phyloP scores from a whole-genome alignment of 2,113 vertebrate genomes.

The Buteo buteo region DNA sequence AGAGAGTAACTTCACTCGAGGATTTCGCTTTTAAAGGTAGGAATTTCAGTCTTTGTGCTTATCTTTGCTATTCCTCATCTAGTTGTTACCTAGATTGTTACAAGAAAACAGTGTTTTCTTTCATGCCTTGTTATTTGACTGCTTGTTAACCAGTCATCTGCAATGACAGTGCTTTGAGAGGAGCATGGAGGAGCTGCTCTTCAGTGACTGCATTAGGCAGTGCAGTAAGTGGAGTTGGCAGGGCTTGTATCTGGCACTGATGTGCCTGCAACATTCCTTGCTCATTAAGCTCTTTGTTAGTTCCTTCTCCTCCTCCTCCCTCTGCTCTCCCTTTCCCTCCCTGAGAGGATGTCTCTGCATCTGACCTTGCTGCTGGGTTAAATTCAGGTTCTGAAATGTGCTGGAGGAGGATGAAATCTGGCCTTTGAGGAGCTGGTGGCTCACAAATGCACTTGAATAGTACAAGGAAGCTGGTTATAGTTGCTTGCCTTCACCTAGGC shows the following conservation, averaged over 20 bases:
- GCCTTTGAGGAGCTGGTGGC: background rate
- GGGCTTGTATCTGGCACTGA: background rate
- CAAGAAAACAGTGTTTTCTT: background rate
- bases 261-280: background rate
- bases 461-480: background rate
- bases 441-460: background rate
- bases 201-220: background rate
- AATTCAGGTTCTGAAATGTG: background rate
- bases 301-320: background rate
- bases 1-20: background rate
- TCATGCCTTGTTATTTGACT: background rate
- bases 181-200: background rate
- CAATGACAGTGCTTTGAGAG: background rate
- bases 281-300: conserved; percentile 9
- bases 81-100: background rate
- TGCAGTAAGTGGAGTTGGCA: background rate
- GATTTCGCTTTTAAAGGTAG: conserved; percentile 21
- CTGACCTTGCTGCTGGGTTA: background rate
- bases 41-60: background rate
- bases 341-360: background rate
- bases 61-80: background rate
- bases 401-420: background rate
- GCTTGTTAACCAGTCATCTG: background rate
- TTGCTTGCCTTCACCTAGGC: background rate
- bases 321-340: background rate